These are phyloP conservation scores for Hiodon alosoides DNA, from an alignment of 2,113 vertebrate species.

Conservation along the genomic window DNA sequence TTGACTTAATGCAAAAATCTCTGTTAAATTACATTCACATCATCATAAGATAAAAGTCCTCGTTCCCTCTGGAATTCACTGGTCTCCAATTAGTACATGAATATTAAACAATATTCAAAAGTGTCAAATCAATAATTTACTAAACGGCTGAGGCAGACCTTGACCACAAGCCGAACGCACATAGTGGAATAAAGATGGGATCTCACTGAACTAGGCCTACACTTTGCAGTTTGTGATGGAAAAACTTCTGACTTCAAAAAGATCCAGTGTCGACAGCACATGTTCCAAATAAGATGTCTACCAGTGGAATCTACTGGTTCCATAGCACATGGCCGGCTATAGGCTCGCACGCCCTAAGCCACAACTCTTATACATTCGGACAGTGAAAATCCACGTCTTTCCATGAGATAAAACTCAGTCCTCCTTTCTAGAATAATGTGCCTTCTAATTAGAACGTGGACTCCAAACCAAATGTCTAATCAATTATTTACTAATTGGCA, in stretches of 20 bases:
- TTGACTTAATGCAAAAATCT: conserved; percentile 20
- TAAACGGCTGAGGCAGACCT: conserved; percentile 19
- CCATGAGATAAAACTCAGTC: not conserved
- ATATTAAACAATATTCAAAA: conserved; percentile 25
- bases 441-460: conserved; percentile 6
- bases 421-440: not conserved
- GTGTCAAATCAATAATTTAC: conserved; percentile 27
- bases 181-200: conserved; percentile 14
- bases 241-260: not conserved
- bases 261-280: not conserved
- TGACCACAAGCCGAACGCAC: conserved; percentile 10
- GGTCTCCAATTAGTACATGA: conserved; percentile 24
- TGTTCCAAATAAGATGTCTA: too few species aligned
- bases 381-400: not conserved
- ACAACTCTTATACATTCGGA: conserved; percentile 8
- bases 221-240: conserved; percentile 1
- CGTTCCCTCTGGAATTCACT: conserved; percentile 15
- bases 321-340: too few species aligned
- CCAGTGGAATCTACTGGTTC: too few species aligned
- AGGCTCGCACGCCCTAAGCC: not conserved
- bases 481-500: conserved; percentile 23
- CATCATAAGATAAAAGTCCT: conserved; percentile 25
- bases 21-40: conserved; percentile 22
- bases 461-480: conserved; percentile 8
- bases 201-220: not conserved